Evolutionary conservation across 2,797 vertebrate species (phyloP).

Genomic region (Muscicapa striata): DNA sequence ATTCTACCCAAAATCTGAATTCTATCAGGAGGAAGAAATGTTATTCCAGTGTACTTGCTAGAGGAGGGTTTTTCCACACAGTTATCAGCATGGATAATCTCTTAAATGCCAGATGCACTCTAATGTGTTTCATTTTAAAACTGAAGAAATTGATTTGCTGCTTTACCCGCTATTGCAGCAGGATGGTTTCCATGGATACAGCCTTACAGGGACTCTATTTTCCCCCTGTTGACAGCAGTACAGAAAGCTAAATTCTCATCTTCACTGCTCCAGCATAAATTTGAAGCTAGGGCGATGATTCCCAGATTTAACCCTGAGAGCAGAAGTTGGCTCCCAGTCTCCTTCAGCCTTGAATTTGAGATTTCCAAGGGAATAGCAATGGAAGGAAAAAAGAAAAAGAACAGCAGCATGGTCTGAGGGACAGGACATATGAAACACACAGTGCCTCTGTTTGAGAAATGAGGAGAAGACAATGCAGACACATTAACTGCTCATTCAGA

Average conservation of each 20-base stretch:
- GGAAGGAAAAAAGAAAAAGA: neutral
- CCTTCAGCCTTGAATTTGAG: neutral
- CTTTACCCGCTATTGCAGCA: slow-evolving; percentile 24
- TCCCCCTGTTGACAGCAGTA: slow-evolving; percentile 33
- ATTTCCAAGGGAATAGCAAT: neutral
- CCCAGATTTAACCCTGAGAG: slow-evolving; percentile 7
- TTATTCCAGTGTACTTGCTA: neutral
- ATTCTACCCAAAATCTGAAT: slow-evolving; percentile 1
- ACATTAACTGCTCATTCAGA: neutral
- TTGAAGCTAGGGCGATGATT: slow-evolving; percentile 2
- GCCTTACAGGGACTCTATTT: slow-evolving; percentile 39
- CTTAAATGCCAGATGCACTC: slow-evolving; percentile 19
- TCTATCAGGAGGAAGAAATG: neutral
- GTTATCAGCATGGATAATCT: slow-evolving; percentile 15
- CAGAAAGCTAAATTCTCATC: slow-evolving; percentile 53
- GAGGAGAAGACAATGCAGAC: neutral
- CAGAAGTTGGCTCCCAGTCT: neutral
- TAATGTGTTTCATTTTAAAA: slow-evolving; percentile 47
- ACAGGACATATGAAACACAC: neutral
- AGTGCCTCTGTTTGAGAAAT: neutral
- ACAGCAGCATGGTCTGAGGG: neutral
- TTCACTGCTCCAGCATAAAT: slow-evolving; percentile 36
- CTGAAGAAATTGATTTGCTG: slow-evolving; percentile 57
- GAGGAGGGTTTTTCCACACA: neutral
- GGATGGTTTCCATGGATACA: slow-evolving; percentile 73